Evolutionary conservation across 2,888 invertebrate genomes (phyloP).

Genomic region (Brenthis ino): DNA sequence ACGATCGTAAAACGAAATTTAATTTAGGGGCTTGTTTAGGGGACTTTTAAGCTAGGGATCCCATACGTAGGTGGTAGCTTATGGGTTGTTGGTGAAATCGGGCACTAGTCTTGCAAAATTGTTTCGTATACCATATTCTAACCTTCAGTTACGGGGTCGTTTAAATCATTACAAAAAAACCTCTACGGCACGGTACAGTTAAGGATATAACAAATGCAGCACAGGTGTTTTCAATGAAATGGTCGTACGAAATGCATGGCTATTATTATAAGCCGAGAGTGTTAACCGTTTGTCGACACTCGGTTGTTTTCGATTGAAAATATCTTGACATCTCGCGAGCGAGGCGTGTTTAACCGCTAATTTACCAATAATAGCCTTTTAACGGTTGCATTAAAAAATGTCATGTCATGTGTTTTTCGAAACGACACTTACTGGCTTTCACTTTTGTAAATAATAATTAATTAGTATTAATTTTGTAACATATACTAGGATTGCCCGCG

Average conservation of each 20-base stretch:
- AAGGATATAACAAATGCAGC: slow-evolving; percentile 18
- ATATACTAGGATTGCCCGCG: not conserved
- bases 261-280: slow-evolving; percentile 30
- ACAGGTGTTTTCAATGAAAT: slow-evolving; percentile 31
- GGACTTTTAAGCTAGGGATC: too few relatives aligned
- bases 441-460: not conserved
- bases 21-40: too few relatives aligned
- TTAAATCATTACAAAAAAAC: slow-evolving; percentile 13
- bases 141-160: slow-evolving; percentile 6
- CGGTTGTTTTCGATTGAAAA: slow-evolving; percentile 23
- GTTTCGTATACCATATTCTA: not conserved
- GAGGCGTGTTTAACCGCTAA: slow-evolving; percentile 24
- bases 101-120: not conserved
- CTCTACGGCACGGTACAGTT: not conserved
- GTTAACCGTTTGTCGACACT: slow-evolving; percentile 16
- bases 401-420: not conserved
- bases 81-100: too few relatives aligned
- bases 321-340: slow-evolving; percentile 23
- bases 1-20: too few relatives aligned
- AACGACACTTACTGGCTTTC: not conserved
- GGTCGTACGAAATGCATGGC: slow-evolving; percentile 28
- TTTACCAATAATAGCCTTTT: slow-evolving; percentile 14
- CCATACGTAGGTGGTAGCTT: too few relatives aligned
- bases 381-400: not conserved
- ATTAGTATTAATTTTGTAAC: not conserved